Evolutionary conservation across 2,888 invertebrate genomes (phyloP).

Genomic region (Chromoteleia sp.): DNA sequence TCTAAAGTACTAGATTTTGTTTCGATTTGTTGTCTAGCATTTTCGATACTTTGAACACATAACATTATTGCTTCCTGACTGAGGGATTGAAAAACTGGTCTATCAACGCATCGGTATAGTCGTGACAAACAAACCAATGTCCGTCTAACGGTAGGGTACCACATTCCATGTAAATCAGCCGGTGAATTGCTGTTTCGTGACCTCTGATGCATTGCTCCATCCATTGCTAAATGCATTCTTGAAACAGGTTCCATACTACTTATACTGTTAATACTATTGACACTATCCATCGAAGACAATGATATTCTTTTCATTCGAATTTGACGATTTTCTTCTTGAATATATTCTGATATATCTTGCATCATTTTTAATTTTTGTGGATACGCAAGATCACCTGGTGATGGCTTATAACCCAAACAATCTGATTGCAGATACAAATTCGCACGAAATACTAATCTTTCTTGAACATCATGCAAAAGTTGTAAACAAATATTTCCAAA

Average conservation of each 20-base stretch:
- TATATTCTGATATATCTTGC: conserved; percentile 88
- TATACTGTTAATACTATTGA: conserved; percentile 65
- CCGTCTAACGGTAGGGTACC: conserved; percentile 99
- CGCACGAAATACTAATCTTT: conserved; percentile 97
- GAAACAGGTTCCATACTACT: conserved; percentile 77
- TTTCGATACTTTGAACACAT: conserved; percentile 95
- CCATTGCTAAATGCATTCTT: conserved; percentile 78
- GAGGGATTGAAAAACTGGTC: conserved; percentile 97
- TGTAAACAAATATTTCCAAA: conserved; percentile 92
- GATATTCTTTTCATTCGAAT: conserved; percentile 81
- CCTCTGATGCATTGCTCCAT: conserved; percentile 78
- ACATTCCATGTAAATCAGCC: conserved; percentile 99
- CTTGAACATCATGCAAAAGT: conserved; percentile 97
- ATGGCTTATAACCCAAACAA: conserved; percentile 94
- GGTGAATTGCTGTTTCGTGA: conserved; percentile 89
- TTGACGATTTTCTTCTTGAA: conserved; percentile 81
- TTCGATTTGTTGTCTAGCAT: conserved; percentile 92
- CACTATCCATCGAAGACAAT: conserved; percentile 78
- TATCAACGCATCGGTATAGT: conserved; percentile 96
- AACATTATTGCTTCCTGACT: conserved; percentile 97
- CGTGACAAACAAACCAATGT: conserved; percentile 97
- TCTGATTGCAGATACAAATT: conserved; percentile 97
- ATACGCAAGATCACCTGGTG: conserved; percentile 98
- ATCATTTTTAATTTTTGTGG: conserved; percentile 99
- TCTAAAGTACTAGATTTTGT: conserved; percentile 93